A percentile compares a stretch with the other conserved stretches of the same genome.
phyloP scores from a whole-genome alignment of 2,113 vertebrate genomes.

The Prionailurus viverrinus region DNA sequence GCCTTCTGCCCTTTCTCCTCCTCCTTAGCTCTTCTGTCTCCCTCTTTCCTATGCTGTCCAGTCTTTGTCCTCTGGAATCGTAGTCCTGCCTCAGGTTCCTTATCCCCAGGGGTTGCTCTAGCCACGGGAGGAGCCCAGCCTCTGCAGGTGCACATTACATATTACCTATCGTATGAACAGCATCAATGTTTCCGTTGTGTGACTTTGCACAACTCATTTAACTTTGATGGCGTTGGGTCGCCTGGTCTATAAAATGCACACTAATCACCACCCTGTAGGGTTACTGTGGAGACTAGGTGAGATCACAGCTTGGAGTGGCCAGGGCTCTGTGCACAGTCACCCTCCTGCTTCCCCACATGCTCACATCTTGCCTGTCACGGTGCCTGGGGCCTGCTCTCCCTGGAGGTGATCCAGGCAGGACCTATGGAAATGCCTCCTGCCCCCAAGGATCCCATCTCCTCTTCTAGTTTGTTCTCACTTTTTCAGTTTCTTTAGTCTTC shows the following conservation, averaged over 20 bases:
- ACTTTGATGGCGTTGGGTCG: neutral
- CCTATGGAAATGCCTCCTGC: neutral
- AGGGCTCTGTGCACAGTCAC: rapidly evolving
- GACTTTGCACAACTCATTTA: neutral
- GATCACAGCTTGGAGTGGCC: neutral
- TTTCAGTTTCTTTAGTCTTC: neutral
- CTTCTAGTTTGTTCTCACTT: neutral
- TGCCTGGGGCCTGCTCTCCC: no score
- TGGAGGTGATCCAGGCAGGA: neutral
- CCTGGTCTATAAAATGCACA: neutral
- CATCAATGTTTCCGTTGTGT: neutral
- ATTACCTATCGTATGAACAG: rapidly evolving
- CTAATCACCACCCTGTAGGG: neutral
- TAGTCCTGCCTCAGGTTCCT: neutral
- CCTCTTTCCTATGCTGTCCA: neutral
- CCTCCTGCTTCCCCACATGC: rapidly evolving
- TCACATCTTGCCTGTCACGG: rapidly evolving
- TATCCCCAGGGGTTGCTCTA: neutral
- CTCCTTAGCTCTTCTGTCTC: neutral
- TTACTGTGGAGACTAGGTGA: neutral
- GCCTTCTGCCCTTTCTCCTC: neutral
- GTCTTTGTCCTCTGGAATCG: neutral
- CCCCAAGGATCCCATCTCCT: neutral
- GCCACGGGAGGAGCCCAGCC: rapidly evolving
- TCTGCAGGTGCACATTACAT: rapidly evolving